phyloP scores from a whole-genome alignment of 2,113 vertebrate species.

The Leuciscus idus region DNA sequence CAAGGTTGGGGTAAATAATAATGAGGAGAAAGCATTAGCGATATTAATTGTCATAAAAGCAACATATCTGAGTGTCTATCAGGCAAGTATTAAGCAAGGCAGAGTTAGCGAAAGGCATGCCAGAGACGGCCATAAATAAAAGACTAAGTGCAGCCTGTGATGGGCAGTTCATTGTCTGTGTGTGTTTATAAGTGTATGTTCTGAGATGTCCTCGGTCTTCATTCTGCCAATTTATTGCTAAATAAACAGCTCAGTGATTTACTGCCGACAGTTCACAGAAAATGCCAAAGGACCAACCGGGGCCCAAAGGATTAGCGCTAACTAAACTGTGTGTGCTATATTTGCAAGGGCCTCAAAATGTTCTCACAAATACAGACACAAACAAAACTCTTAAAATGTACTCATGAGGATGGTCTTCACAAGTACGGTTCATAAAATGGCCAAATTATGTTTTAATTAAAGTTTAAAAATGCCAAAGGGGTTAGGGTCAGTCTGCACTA shows the following conservation, averaged over 20 bases:
- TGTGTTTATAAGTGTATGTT: constrained; percentile 17
- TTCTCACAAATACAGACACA: background rate
- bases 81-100: background rate
- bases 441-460: constrained; percentile 21
- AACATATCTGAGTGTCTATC: constrained; percentile 19
- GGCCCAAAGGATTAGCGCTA: constrained; percentile 6
- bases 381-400: background rate
- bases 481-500: background rate
- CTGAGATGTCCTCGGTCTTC: constrained; percentile 21
- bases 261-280: constrained; percentile 1
- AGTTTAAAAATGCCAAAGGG: background rate
- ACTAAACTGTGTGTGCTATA: background rate
- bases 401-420: background rate
- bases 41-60: constrained; percentile 8
- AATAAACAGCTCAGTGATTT: constrained; percentile 35
- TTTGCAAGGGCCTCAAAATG: background rate
- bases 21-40: background rate
- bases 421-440: background rate
- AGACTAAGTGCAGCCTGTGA: constrained; percentile 18
- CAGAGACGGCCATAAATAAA: constrained; percentile 28
- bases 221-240: constrained; percentile 18
- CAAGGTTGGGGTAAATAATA: background rate
- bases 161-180: constrained; percentile 25
- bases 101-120: constrained; percentile 20
- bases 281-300: constrained; percentile 4